These are phyloP conservation scores for Aleiodes leptofemur DNA, from an alignment of 2,888 invertebrate genomes.

Conservation along the genomic window DNA sequence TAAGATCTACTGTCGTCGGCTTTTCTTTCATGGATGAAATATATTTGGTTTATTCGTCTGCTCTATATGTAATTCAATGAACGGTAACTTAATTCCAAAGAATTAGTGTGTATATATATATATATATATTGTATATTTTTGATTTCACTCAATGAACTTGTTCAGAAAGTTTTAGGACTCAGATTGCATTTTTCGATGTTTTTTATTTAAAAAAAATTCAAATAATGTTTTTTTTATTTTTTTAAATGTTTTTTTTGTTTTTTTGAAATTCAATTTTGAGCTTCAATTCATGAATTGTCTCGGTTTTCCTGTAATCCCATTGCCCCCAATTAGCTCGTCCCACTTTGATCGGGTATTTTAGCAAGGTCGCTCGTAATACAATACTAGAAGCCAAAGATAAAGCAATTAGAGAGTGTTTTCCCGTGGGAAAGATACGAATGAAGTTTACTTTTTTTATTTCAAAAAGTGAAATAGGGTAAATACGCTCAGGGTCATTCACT, in stretches of 20 bases:
- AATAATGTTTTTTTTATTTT: too few relatives aligned
- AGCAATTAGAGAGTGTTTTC: too few relatives aligned
- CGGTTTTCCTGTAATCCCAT: slow-evolving; percentile 54
- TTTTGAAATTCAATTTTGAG: slow-evolving; percentile 31
- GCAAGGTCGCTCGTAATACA: slow-evolving; percentile 47
- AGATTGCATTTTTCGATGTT: too few relatives aligned
- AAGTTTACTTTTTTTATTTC: neutral
- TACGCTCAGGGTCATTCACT: slow-evolving; percentile 29
- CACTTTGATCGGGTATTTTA: slow-evolving; percentile 41
- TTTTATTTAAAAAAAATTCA: too few relatives aligned
- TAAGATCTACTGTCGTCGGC: neutral
- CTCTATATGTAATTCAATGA: slow-evolving; percentile 37
- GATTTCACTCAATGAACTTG: too few relatives aligned
- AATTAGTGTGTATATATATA: too few relatives aligned
- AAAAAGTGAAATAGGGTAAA: neutral
- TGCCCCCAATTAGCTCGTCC: slow-evolving; percentile 54
- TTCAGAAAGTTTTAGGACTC: too few relatives aligned
- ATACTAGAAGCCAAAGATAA: too few relatives aligned
- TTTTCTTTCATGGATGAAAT: neutral
- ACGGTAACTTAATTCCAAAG: slow-evolving; percentile 41
- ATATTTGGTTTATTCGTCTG: neutral
- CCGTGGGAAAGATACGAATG: neutral
- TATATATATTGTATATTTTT: too few relatives aligned
- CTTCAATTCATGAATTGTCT: neutral
- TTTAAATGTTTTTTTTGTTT: too few relatives aligned